Base-by-base conservation (phyloP, 92 coral and sea anemone species). In the Hydrozoanthus gracilis region DNA sequence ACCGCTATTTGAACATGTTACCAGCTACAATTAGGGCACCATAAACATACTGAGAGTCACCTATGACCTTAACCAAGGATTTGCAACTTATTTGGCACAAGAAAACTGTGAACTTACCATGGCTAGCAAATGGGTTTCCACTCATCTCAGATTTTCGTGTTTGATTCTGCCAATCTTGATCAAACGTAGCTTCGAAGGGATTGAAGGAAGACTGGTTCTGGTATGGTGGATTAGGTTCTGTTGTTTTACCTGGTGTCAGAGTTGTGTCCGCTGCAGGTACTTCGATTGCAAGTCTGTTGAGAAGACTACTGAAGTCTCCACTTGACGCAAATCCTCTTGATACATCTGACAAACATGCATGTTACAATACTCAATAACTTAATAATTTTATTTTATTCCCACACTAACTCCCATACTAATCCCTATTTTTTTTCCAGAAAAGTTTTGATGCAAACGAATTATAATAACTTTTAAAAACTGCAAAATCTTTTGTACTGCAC, bases 181-280 rank as follows among this genome's bases (percentile, higher is more conserved):
- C 68, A 50, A 89, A 73, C 73, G 91, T 83, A 18, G 82, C 86
- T 8, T 13, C 14, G 20, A 84, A 88, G 4, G 91, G 58, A 18
- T 86, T 49, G 6, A 58, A 70, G 3, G 80, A 62, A 9, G 49
- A 15, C 13, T 50, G 62, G 16, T 50, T 60, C 66, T 82, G 73
- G n/a, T 61, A 69, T 51, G 58, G 6, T 3, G 83, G 76, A 16
- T 61, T 68, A 4, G 51, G 47, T 49, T n/a, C 86, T 44, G 18
- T 71, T 0, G 90, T 64, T 78, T 93, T 87, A 0, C 91, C 91
- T 2, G 98, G 98, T 3, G 98, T 94, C 71, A 93, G 87, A 61
- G 95, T 88, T 52, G 90, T 88, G 50, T 86, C 83, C 4, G 77
- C 55, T 16, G 80, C 44, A 45, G 83, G 20, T 44, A 85, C 92